Percentiles rank a stretch among this genome's conserved stretches.
Evolutionary conservation across 2,888 invertebrate genomes (phyloP).

Genomic region (Chorisops tibialis): DNA sequence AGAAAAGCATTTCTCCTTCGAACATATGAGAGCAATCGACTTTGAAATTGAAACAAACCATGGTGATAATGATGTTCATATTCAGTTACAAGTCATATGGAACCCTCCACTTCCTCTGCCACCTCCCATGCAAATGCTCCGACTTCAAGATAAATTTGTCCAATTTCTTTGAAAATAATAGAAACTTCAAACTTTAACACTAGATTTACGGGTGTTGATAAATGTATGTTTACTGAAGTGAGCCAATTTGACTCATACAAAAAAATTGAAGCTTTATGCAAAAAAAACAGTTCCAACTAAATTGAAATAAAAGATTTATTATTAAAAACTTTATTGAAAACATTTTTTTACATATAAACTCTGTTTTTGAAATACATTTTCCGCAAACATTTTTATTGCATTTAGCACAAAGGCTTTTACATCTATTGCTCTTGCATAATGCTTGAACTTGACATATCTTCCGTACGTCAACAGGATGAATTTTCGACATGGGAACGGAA

Average conservation of each 20-base stretch:
- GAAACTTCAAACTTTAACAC: too few relatives aligned
- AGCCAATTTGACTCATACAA: background rate
- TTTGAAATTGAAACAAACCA: too few relatives aligned
- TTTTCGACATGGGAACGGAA: constrained; percentile 1
- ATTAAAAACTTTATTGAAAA: background rate
- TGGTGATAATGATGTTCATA: too few relatives aligned
- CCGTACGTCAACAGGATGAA: background rate
- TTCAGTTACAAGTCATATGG: too few relatives aligned
- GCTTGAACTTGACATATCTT: constrained; percentile 13
- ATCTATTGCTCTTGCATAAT: constrained; percentile 22
- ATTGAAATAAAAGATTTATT: constrained; percentile 1
- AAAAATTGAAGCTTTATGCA: background rate
- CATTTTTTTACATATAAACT: constrained; percentile 15
- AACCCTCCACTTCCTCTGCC: too few relatives aligned
- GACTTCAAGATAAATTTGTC: too few relatives aligned
- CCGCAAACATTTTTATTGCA: constrained; percentile 15
- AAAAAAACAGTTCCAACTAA: background rate
- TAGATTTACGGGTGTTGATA: background rate
- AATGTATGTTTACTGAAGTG: constrained; percentile 6
- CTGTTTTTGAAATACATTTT: constrained; percentile 15
- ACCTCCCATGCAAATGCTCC: too few relatives aligned
- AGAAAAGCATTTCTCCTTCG: too few relatives aligned
- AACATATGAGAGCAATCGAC: too few relatives aligned
- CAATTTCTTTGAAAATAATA: too few relatives aligned
- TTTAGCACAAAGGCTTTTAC: constrained; percentile 1